phyloP scores from a whole-genome alignment of 2,113 vertebrate genomes.

The Aegithalos caudatus region DNA sequence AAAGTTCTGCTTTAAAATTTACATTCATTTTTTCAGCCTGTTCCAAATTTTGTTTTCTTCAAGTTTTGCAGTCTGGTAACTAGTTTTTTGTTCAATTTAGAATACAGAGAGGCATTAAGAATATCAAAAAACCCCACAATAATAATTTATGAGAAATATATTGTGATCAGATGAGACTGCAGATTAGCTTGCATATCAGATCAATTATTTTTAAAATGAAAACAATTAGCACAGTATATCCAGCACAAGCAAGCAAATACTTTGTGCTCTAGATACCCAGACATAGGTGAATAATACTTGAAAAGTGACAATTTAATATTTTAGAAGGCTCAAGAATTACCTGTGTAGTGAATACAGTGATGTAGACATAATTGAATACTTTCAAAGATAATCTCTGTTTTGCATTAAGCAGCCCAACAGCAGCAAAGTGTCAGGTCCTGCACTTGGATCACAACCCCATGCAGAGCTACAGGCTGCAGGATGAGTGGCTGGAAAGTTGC shows the following conservation, averaged over 20 bases:
- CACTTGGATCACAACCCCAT: background rate
- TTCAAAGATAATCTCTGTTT: background rate
- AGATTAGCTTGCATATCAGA: background rate
- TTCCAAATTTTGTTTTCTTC: background rate
- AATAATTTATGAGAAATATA: background rate
- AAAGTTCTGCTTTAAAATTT: background rate
- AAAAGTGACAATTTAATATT: background rate
- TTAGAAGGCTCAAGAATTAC: background rate
- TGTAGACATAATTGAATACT: background rate
- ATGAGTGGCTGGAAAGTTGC: background rate
- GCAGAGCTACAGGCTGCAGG: background rate
- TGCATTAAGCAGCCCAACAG: background rate
- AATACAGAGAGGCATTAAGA: background rate
- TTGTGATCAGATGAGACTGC: background rate
- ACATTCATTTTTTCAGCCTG: background rate
- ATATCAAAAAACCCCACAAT: background rate
- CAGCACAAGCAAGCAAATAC: background rate
- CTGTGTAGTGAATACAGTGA: background rate
- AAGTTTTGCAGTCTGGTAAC: background rate
- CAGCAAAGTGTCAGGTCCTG: rapidly evolving
- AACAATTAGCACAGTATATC: background rate
- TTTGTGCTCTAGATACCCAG: background rate
- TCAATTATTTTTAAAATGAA: background rate
- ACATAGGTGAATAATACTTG: background rate
- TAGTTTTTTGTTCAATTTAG: background rate